Conservation (phyloP, 2,113 vertebrate species). For the Vanacampus margaritifer region DNA sequence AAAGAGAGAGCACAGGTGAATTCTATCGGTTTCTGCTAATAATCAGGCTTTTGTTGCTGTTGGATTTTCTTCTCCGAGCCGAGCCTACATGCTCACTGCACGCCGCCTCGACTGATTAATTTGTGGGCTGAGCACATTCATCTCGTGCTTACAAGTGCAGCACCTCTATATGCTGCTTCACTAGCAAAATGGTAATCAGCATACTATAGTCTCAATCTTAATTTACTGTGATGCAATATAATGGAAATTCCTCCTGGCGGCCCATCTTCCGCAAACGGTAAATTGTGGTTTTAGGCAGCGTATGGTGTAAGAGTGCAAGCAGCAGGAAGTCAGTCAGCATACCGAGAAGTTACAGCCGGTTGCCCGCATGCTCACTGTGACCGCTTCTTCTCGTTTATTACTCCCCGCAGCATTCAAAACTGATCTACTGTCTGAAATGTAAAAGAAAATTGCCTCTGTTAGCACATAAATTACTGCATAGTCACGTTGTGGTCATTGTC, state of each 20-base stretch:
- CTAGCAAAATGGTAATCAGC: background rate
- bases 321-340: constrained; percentile 4
- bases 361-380: background rate
- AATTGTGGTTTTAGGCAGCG: background rate
- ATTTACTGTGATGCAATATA: background rate
- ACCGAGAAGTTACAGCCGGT: constrained; percentile 7
- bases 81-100: constrained; percentile 38
- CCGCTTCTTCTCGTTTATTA: background rate
- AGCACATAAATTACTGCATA: background rate
- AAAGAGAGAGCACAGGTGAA: constrained; percentile 31
- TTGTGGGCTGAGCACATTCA: constrained; percentile 36
- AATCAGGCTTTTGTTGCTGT: constrained; percentile 18
- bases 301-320: background rate
- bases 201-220: background rate
- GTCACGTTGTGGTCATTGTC: background rate
- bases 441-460: background rate
- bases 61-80: constrained; percentile 37
- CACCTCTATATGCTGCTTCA: background rate
- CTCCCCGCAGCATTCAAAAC: background rate
- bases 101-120: constrained; percentile 42
- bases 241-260: background rate
- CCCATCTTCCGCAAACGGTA: background rate
- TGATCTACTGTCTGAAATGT: background rate
- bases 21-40: constrained; percentile 30
- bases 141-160: constrained; percentile 37